Evolutionary conservation across 1,140 invertebrate species (phyloP).

Genomic region (Eupristina koningsbergeri): DNA sequence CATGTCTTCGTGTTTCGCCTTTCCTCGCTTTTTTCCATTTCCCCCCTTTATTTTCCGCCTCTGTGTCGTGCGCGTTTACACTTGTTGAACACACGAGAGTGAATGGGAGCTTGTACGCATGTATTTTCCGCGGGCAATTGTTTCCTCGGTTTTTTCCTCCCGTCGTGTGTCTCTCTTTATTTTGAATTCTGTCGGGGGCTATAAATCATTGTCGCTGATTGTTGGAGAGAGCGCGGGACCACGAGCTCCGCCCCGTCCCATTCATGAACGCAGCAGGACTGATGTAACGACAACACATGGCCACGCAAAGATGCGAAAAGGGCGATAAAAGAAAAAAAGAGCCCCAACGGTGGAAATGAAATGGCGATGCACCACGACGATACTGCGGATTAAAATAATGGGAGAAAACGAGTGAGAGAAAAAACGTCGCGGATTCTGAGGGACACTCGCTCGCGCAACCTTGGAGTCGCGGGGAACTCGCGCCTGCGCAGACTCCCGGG

Average conservation of each 20-base stretch:
- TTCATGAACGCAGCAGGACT: neutral
- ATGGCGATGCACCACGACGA: too few relatives aligned
- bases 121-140: neutral
- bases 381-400: too few relatives aligned
- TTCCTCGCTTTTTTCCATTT: neutral
- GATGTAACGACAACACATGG: neutral
- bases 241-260: too few relatives aligned
- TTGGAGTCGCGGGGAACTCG: too few relatives aligned
- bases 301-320: neutral
- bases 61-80: neutral
- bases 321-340: too few relatives aligned
- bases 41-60: neutral
- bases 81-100: conserved; percentile 4
- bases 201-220: conserved; percentile 2
- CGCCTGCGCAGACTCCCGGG: too few relatives aligned
- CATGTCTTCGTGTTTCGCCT: neutral
- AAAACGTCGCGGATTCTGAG: too few relatives aligned
- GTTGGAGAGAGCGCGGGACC: neutral
- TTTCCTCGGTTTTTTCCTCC: neutral
- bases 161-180: neutral
- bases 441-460: too few relatives aligned
- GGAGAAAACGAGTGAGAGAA: too few relatives aligned
- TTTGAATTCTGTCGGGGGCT: neutral
- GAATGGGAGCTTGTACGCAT: neutral
- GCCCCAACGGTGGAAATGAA: too few relatives aligned